phyloP scores from a whole-genome alignment of 2,113 vertebrate species.

The Chlorodrepanis virens region DNA sequence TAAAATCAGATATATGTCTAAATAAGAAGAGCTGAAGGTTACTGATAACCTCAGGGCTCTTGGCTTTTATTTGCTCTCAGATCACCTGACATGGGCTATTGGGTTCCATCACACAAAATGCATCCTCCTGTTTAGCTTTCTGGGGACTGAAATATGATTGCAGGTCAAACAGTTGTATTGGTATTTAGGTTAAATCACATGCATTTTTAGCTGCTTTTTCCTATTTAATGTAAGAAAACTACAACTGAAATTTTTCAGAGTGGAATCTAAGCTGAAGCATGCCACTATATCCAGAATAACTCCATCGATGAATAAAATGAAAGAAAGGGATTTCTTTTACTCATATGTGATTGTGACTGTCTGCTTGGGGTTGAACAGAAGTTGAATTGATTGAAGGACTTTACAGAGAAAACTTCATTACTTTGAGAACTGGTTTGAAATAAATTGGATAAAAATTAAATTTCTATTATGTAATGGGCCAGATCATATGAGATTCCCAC shows the following conservation, averaged over 20 bases:
- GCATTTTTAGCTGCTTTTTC: background rate
- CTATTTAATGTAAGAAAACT: background rate
- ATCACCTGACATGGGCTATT: background rate
- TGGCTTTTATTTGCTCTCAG: background rate
- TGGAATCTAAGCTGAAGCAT: background rate
- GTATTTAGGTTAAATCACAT: background rate
- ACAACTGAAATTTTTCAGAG: background rate
- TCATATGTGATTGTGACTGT: background rate
- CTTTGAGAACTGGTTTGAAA: background rate
- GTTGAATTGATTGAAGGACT: background rate
- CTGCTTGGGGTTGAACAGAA: background rate
- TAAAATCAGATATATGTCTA: conserved; percentile 17
- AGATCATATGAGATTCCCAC: background rate
- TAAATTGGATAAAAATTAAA: background rate
- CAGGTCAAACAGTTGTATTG: background rate
- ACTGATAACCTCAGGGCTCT: background rate
- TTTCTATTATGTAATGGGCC: background rate
- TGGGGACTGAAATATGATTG: background rate
- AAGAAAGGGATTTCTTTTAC: background rate
- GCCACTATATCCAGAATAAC: background rate
- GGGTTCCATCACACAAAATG: background rate
- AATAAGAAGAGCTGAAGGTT: conserved; percentile 2
- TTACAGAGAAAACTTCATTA: background rate
- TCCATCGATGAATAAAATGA: background rate
- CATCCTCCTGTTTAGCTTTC: background rate